Base-by-base conservation (phyloP, 2,888 invertebrate species). In the Capitulum mitella region DNA sequence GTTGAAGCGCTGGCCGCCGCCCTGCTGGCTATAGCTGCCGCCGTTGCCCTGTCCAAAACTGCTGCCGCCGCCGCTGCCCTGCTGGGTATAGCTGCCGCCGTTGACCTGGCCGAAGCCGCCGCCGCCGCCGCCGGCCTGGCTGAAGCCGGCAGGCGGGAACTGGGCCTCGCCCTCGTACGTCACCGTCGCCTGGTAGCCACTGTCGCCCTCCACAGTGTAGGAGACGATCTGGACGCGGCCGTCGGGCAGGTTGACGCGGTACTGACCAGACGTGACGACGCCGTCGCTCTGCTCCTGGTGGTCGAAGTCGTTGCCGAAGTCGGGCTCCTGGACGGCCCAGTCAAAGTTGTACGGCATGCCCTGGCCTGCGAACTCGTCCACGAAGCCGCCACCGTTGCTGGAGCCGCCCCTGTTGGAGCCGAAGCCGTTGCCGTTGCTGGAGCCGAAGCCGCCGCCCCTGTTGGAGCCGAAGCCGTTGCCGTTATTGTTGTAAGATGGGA, bases 301-400 rank as follows among this genome's bases (percentile, higher is more conserved):
- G 43, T 48, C 22, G 34, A 64, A 78, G 75, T 78, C 76, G 51
- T 78, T 78, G 54, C 78, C 78, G 37, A 34, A 78, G 2, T 78
- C 77, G 40, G 78, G 78, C 46, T 64, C 78, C 48, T 34, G 64
- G 19, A 78, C 78, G 12, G 64, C 40, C 51, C 75, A 78, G 26
- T 64, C 37, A 37, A 75, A 78, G 26, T 70, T 48, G 75, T 78
- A 78, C 32, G 78, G 78, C 54, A 34, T 40, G 26, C 54, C 54
- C 51, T 77, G 54, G 51, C 58, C 78, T 6, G 32, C 48, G 19
- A 58, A 58, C n/a, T 40, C 16, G 32, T 77, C 29, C 14, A 29
- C 58, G n/a, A 12, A 29, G 58, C 58, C n/a, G 3, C 26, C 22
- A 6, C 54, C 26, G 22, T 1, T n/a, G n/a, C n/a, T n/a, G n/a